Evolutionary conservation across 2,797 vertebrate species (phyloP).

Genomic region (Cryptoprocta ferox): DNA sequence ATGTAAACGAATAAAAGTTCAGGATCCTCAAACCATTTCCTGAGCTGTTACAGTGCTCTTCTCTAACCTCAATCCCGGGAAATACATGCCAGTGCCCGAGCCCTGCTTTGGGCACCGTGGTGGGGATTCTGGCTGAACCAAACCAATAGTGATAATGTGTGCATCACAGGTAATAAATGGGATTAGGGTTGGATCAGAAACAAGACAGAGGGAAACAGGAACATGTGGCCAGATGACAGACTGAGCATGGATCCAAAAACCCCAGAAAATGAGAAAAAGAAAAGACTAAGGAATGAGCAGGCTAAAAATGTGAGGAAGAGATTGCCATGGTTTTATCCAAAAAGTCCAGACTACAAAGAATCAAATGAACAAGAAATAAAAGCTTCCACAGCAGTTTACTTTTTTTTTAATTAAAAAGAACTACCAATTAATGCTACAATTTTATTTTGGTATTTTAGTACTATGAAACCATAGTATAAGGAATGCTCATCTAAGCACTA

Average conservation of each 20-base stretch:
- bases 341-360: background rate
- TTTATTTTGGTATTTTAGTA: background rate
- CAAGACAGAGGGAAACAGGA: background rate
- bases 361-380: background rate
- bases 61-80: background rate
- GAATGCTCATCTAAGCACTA: background rate
- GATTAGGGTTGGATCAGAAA: background rate
- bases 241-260: background rate
- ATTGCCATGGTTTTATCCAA: background rate
- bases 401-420: background rate
- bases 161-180: background rate
- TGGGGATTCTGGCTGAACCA: background rate
- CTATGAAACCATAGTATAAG: background rate
- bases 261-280: background rate
- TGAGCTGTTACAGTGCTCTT: background rate
- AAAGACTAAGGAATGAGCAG: background rate
- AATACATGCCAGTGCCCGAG: background rate
- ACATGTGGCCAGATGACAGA: background rate
- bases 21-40: background rate
- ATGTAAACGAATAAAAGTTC: background rate
- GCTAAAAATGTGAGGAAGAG: background rate
- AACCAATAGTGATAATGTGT: background rate
- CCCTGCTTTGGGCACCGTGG: background rate
- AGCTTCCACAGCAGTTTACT: background rate
- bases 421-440: background rate